These are phyloP conservation scores for Anneissia japonica DNA, from an alignment of 35 echinoderm and acorn worm genomes.

Conservation along the genomic window DNA sequence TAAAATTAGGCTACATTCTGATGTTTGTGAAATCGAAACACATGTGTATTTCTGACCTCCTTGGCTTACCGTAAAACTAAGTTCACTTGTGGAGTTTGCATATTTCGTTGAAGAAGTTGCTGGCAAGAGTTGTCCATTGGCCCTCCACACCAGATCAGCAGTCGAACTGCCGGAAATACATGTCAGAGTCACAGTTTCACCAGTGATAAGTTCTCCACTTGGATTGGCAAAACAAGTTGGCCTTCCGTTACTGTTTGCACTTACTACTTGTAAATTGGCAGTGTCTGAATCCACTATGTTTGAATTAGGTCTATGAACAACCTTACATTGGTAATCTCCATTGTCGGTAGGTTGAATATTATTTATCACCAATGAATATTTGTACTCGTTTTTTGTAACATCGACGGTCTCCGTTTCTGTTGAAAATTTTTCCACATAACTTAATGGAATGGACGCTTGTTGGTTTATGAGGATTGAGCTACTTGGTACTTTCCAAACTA, in stretches of 20 bases:
- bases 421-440: neutral
- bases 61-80: neutral
- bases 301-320: neutral
- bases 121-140: neutral
- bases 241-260: neutral
- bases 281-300: neutral
- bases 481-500: neutral
- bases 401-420: neutral
- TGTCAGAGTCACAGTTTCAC: neutral
- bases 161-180: neutral
- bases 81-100: neutral
- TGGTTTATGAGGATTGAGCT: neutral
- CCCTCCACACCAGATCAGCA: neutral
- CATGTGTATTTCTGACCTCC: neutral
- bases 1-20: neutral
- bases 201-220: neutral
- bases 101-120: neutral
- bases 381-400: neutral
- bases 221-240: neutral
- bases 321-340: neutral
- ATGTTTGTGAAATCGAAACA: neutral
- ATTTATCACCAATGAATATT: neutral
- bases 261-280: neutral
- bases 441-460: neutral
- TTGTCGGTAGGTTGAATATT: neutral